These are phyloP conservation scores for Plecturocebus donacophilus DNA, from an alignment of 2,113 vertebrate species.

Conservation along the genomic window DNA sequence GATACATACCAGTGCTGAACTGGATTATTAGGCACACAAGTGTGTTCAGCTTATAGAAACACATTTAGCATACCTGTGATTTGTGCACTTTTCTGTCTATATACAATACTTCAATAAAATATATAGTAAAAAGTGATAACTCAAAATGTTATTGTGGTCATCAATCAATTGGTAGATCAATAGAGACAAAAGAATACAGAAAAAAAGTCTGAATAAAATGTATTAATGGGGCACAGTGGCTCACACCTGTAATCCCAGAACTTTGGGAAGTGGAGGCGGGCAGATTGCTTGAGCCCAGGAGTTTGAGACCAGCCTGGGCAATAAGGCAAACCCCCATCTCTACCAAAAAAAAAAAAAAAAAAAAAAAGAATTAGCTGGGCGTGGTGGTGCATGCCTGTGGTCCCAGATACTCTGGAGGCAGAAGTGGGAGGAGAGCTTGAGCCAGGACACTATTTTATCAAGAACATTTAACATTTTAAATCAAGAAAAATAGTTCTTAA, in stretches of 20 bases:
- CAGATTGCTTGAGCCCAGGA: no score
- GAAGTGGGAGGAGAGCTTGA: no score
- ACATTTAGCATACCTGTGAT: background rate
- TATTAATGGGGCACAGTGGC: background rate
- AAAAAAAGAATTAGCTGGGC: no score
- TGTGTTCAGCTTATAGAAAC: background rate
- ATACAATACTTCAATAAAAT: background rate
- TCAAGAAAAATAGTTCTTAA: background rate
- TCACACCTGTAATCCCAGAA: no score
- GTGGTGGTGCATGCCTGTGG: rapidly evolving
- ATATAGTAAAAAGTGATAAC: background rate
- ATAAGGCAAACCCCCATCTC: no score
- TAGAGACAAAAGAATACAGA: background rate
- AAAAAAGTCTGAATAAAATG: background rate
- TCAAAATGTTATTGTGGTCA: background rate
- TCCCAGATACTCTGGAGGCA: no score
- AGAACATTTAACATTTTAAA: background rate
- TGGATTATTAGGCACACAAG: background rate
- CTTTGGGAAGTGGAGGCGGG: no score
- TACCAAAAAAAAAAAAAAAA: no score
- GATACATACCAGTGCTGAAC: background rate
- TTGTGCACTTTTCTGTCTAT: background rate
- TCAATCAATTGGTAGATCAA: background rate
- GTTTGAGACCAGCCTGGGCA: no score
- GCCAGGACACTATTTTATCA: background rate